Evolutionary conservation across 1,140 invertebrate species (phyloP), one percentile per base, ranked within the genome.

Genomic region (Habropoda laboriosa): DNA sequence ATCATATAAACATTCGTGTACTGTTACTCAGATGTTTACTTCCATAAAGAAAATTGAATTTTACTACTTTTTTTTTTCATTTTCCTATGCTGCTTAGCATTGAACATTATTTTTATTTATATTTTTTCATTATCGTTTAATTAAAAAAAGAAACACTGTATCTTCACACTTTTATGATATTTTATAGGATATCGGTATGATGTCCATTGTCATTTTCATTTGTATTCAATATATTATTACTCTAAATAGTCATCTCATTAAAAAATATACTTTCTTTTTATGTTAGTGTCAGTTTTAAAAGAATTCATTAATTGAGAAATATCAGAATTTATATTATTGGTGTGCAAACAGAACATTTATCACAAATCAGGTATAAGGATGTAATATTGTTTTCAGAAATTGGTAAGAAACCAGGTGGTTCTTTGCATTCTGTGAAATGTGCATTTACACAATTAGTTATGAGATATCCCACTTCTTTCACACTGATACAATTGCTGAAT

Each of bases 281-380:
- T 2, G 3, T 30, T 13, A 1, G 24, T 18, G 27, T 16, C 16
- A 47, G 21, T 64, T 30, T 12, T 64, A 4, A 2, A 64, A 45
- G 35, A 24, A 42, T 57, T n/a, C 12, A 2, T 8, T 47, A 64
- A 58, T 58, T 42, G 5, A 42, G 40, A 49, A 38, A 16, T 32
- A 49, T 58, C n/a, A 38, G 18, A 66, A 79, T 30, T 64, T 66
- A 55, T 30, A 55, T 38, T 68, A 78, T 80, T 10, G 68, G 38
- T 10, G n/a, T 38, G 30, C 84, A 82, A 1, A 70, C 76, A 4
- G 76, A 82, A 77, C 91, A 92, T 2, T 77, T 63, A 18, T 89
- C 76, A 70, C 92, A 93, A 5, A 77, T 78, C 7, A 93, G 49
- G 57, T 86, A 92, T 55, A 93, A 77, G 47, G 77, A 85, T 1